Conservation (phyloP, 2,797 vertebrate genomes). For the Liparis tanakae region DNA sequence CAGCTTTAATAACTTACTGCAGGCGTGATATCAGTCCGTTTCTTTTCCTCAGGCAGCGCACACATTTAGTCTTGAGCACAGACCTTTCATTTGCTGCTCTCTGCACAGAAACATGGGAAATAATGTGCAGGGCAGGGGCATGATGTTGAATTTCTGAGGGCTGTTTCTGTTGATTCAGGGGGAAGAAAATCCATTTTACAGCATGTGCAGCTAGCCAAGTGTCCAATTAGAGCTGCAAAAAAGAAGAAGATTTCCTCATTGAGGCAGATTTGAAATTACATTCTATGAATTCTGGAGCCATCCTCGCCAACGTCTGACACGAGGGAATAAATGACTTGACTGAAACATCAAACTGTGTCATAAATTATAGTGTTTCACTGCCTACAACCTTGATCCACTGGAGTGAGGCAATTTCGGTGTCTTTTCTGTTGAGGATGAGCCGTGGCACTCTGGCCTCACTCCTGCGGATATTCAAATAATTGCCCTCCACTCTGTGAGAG, state of each 20-base stretch:
- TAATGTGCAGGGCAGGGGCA: slow-evolving; percentile 44
- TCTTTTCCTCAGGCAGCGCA: slow-evolving; percentile 23
- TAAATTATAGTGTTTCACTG: slow-evolving; percentile 77
- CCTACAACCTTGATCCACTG: slow-evolving; percentile 69
- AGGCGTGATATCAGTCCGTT: slow-evolving; percentile 9
- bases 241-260: slow-evolving; percentile 33
- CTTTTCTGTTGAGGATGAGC: slow-evolving; percentile 67
- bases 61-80: slow-evolving; percentile 24
- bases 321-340: slow-evolving; percentile 75
- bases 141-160: slow-evolving; percentile 52
- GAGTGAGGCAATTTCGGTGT: slow-evolving; percentile 68
- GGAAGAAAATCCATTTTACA: slow-evolving; percentile 76
- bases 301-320: slow-evolving; percentile 70
- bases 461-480: slow-evolving; percentile 79
- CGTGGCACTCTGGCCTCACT: slow-evolving; percentile 62
- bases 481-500: slow-evolving; percentile 58
- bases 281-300: slow-evolving; percentile 64
- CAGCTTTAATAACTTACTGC: slow-evolving; percentile 44
- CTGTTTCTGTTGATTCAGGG: slow-evolving; percentile 75
- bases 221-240: slow-evolving; percentile 73
- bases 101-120: slow-evolving; percentile 36
- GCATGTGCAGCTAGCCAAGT: slow-evolving; percentile 66
- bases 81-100: slow-evolving; percentile 19
- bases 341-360: slow-evolving; percentile 75
- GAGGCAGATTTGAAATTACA: slow-evolving; percentile 61